phyloP scores from a whole-genome alignment of 2,797 vertebrate species.

The Ctenopoma multispine region DNA sequence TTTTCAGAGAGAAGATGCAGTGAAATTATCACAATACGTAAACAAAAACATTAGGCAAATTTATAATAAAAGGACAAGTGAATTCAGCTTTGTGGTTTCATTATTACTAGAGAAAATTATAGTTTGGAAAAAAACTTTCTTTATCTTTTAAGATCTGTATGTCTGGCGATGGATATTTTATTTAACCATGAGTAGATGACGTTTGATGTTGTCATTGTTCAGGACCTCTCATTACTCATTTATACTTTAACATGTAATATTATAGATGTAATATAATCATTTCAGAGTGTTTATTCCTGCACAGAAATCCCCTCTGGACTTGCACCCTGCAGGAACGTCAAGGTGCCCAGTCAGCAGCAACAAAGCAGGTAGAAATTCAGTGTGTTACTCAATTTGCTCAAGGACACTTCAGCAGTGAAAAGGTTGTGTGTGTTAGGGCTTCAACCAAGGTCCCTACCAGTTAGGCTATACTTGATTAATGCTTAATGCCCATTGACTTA shows the following conservation, averaged over 20 bases:
- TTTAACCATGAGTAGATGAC: slow-evolving; percentile 1
- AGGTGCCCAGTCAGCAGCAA: slow-evolving; percentile 45
- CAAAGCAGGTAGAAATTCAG: slow-evolving; percentile 50
- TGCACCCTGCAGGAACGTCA: slow-evolving; percentile 26
- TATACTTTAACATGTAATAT: slow-evolving; percentile 37
- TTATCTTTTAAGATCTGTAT: slow-evolving; percentile 22
- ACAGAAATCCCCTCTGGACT: slow-evolving; percentile 27
- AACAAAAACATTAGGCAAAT: slow-evolving; percentile 69
- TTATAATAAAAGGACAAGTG: slow-evolving; percentile 28
- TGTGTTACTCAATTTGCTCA: slow-evolving; percentile 68
- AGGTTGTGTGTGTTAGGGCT: slow-evolving; percentile 4
- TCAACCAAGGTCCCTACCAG: slow-evolving; percentile 13
- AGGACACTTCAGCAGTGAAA: slow-evolving; percentile 64
- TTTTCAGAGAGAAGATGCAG: slow-evolving; percentile 52
- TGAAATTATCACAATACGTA: slow-evolving; percentile 58
- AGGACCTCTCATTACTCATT: slow-evolving; percentile 24
- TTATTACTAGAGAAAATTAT: slow-evolving; percentile 1
- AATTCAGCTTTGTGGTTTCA: slow-evolving; percentile 29
- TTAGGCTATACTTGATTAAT: slow-evolving; percentile 26
- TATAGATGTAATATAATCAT: slow-evolving; percentile 25
- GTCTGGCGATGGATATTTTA: slow-evolving; percentile 35
- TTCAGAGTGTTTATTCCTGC: slow-evolving; percentile 36
- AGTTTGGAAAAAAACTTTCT: background rate
- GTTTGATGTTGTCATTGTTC: slow-evolving; percentile 19
- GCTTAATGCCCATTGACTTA: slow-evolving; percentile 23